Base-by-base conservation (phyloP, 2,113 vertebrate genomes). In the Columba janthina region DNA sequence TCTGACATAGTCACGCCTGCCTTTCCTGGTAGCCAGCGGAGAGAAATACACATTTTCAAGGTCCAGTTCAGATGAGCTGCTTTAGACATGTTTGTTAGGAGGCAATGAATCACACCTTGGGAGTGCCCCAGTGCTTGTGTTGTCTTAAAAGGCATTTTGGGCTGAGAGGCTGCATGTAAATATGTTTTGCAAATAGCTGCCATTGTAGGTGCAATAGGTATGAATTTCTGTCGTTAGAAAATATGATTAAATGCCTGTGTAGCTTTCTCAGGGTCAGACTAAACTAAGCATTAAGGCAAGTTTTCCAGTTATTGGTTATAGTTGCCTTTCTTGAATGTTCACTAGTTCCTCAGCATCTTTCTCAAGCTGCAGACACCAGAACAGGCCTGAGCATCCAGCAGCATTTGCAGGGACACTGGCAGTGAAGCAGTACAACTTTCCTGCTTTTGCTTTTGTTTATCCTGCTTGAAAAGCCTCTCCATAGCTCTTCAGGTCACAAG, bases 401-500 rank as follows among this genome's bases (percentile, higher is more conserved):
- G 24, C 36, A 20, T 7, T 18, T 90, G 72, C 58, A 64, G 48
- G 66, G 51, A 34, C 64, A 17, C 34, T 53, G 72, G 32, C 53
- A 74, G 18, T 42, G 69, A 70, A 86, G 75, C 75, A 67, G 34
- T 51, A 51, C 75, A 72, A 38, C 57, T 90, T 88, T 76, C 81
- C 88, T 88, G 66, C 74, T 89, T 85, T 85, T 91, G 29, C 53
- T 85, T 89, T 85, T 93, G 71, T 96, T 93, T 90, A 54, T 85
- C 58, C 88, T 85, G 88, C 92, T 95, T 94, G 92, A 93, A 88
- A 93, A 94, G 74, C 58, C 92, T 91, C 88, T 97, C 88, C 90
- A 90, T 46, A 65, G 92, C 94, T 95, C 96, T 97, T 93, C 88
- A 97, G 94, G 95, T 96, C 88, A 50, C 88, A 94, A 97, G 95